These are phyloP conservation scores for Leptinotarsa rubiginosa DNA, from an alignment of 2,888 invertebrate genomes.

Conservation along the genomic window DNA sequence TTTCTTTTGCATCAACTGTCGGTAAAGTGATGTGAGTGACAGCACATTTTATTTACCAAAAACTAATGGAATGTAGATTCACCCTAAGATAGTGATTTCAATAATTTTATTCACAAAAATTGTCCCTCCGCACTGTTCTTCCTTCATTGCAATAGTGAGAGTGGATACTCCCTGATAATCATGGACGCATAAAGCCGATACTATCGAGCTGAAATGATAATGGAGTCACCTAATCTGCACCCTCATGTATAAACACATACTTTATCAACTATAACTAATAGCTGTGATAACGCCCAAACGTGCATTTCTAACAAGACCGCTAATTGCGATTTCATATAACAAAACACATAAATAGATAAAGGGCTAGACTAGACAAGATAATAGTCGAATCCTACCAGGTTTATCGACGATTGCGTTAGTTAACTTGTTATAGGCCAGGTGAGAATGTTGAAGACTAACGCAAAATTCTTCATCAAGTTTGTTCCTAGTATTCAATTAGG, in stretches of 20 bases:
- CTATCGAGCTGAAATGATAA: not conserved
- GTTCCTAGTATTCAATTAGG: no score
- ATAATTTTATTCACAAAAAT: no score
- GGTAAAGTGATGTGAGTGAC: no score
- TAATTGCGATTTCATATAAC: slow-evolving; percentile 12
- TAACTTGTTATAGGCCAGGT: slow-evolving; percentile 1
- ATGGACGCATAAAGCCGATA: not conserved
- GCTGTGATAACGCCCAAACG: not conserved
- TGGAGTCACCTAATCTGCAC: not conserved
- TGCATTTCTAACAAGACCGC: slow-evolving; percentile 2
- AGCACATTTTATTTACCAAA: no score
- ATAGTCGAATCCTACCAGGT: not conserved
- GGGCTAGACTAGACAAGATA: not conserved
- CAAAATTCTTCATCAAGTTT: no score
- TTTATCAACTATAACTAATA: slow-evolving; percentile 2
- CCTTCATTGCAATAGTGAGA: no score
- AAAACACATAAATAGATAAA: slow-evolving; percentile 11
- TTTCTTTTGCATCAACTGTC: no score
- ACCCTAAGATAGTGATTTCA: no score
- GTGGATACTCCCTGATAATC: not conserved
- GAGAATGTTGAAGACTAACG: not conserved
- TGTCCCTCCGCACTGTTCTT: no score
- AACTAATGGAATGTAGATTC: no score
- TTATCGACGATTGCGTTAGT: not conserved
- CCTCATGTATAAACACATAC: slow-evolving; percentile 4